Evolutionary conservation across 2,888 invertebrate species (phyloP).

Genomic region (Malacosoma neustria): DNA sequence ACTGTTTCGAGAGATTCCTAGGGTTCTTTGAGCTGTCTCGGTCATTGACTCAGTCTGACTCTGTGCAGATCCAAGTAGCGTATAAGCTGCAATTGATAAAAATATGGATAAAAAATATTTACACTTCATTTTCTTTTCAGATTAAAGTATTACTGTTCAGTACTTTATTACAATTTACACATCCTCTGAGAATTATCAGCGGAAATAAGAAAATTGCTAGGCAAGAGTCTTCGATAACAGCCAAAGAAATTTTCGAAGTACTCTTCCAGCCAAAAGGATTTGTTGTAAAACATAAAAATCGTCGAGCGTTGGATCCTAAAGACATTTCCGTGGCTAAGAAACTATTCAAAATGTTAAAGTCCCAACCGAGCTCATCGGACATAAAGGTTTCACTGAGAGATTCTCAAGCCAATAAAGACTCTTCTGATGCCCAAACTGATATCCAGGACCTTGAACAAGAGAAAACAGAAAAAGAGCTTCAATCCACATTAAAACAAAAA

Average conservation of each 20-base stretch:
- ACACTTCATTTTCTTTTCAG: neutral
- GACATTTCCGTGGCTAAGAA: neutral
- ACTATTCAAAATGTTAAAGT: neutral
- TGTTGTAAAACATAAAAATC: neutral
- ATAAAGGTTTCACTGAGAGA: neutral
- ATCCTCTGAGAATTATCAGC: neutral
- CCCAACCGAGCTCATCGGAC: neutral
- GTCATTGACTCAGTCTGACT: too few relatives aligned
- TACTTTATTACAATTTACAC: neutral
- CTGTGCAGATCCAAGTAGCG: too few relatives aligned
- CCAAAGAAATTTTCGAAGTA: neutral
- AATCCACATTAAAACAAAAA: constrained; percentile 17
- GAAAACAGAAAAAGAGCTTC: constrained; percentile 32
- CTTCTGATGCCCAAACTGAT: too few relatives aligned
- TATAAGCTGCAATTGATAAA: too few relatives aligned
- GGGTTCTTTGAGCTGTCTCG: too few relatives aligned
- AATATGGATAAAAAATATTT: too few relatives aligned
- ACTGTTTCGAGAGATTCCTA: too few relatives aligned
- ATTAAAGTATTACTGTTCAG: neutral
- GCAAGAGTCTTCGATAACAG: neutral
- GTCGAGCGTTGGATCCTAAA: neutral
- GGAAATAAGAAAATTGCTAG: neutral
- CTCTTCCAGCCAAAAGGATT: neutral
- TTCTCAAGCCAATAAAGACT: too few relatives aligned
- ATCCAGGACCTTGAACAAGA: neutral